A percentile compares a stretch with the other conserved stretches of the same genome.
Evolutionary conservation across 2,113 vertebrate genomes (phyloP).

Genomic region (Parus major): DNA sequence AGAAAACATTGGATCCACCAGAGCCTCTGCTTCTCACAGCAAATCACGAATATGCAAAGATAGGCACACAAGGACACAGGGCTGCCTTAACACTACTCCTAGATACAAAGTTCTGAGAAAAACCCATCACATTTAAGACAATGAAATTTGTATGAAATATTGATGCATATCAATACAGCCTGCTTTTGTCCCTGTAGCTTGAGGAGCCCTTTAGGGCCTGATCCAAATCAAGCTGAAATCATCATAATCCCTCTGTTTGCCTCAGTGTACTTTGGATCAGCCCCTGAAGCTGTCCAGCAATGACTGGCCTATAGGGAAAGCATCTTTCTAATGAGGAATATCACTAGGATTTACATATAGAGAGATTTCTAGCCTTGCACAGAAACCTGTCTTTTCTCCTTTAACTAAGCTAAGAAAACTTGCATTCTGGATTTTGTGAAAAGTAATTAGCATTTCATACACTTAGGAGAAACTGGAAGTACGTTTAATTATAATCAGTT

Average conservation of each 20-base stretch:
- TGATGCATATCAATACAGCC: no score
- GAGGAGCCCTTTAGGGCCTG: background rate
- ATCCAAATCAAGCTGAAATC: constrained; percentile 4
- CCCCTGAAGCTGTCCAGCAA: background rate
- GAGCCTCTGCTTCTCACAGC: background rate
- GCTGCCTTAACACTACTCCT: accelerated
- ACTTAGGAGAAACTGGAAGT: constrained; percentile 47
- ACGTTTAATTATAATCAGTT: constrained; percentile 61
- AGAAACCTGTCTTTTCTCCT: background rate
- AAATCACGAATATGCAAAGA: background rate
- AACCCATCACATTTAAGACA: background rate
- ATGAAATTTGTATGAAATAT: background rate
- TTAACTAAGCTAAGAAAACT: constrained; percentile 4
- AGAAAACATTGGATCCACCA: background rate
- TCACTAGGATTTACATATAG: background rate
- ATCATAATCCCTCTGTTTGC: background rate
- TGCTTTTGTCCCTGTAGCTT: background rate
- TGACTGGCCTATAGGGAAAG: constrained; percentile 45
- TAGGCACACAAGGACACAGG: background rate
- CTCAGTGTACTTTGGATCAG: background rate
- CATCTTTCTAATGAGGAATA: constrained; percentile 1
- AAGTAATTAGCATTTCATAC: constrained; percentile 63
- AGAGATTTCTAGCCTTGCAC: background rate
- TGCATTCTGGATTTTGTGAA: constrained; percentile 35
- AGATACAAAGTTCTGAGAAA: background rate